These are phyloP conservation scores for Halyomorpha halys DNA, from an alignment of 1,140 invertebrate genomes.

Conservation along the genomic window DNA sequence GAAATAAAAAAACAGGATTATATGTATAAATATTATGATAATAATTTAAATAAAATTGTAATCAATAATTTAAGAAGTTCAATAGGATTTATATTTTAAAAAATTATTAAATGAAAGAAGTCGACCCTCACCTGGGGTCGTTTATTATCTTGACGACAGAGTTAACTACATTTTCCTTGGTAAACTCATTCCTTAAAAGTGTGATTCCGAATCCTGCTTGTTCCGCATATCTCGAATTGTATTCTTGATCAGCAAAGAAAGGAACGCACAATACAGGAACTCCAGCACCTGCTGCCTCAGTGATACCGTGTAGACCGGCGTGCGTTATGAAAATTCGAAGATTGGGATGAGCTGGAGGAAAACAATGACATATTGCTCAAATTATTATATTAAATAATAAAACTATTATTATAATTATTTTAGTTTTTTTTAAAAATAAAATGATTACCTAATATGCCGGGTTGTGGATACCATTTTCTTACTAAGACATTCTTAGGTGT, in stretches of 20 bases:
- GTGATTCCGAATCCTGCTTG: background rate
- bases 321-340: conserved; percentile 38
- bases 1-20: too few species aligned
- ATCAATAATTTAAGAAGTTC: too few species aligned
- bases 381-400: too few species aligned
- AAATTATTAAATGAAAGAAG: too few species aligned
- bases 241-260: conserved; percentile 37
- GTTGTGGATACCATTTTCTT: conserved; percentile 56
- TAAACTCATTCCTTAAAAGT: background rate
- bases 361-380: background rate
- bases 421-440: too few species aligned
- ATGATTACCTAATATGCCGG: conserved; percentile 51
- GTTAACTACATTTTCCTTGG: background rate
- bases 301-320: conserved; percentile 38
- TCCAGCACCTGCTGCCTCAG: conserved; percentile 39
- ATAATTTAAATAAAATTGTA: too few species aligned
- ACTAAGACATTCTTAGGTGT: conserved; percentile 49
- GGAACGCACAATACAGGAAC: conserved; percentile 42
- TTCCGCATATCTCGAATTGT: background rate
- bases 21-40: too few species aligned
- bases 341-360: conserved; percentile 33
- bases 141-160: too few species aligned
- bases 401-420: too few species aligned
- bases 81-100: too few species aligned
- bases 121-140: too few species aligned